Conservation (phyloP, 2,888 invertebrate species). For the Ephialtes manifestator region DNA sequence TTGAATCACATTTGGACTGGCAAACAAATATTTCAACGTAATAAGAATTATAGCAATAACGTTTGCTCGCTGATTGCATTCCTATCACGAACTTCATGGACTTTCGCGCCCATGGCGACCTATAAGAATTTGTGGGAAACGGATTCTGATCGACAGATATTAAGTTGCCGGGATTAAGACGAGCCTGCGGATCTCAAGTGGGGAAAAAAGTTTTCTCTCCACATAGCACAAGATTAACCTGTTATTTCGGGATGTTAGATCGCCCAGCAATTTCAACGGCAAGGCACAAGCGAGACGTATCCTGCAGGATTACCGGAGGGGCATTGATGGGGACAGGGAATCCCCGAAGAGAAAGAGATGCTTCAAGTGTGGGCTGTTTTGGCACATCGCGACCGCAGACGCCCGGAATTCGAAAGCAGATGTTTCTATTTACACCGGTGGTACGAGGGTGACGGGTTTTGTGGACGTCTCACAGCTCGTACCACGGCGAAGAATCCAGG, state of each 20-base stretch:
- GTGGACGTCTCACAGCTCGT: slow-evolving; percentile 39
- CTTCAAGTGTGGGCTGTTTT: slow-evolving; percentile 24
- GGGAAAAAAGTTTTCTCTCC: slow-evolving; percentile 68
- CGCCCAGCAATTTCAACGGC: slow-evolving; percentile 13
- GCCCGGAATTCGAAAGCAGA: slow-evolving; percentile 80
- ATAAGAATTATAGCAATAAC: slow-evolving; percentile 12
- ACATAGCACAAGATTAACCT: slow-evolving; percentile 79
- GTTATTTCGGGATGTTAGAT: slow-evolving; percentile 73
- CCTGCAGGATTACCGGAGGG: slow-evolving; percentile 69
- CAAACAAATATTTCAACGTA: slow-evolving; percentile 37
- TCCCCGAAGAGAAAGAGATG: slow-evolving; percentile 68
- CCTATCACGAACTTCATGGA: slow-evolving; percentile 18
- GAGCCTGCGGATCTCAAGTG: slow-evolving; percentile 55
- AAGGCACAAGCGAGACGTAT: slow-evolving; percentile 33
- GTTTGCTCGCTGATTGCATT: slow-evolving; percentile 20
- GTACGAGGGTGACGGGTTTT: slow-evolving; percentile 62
- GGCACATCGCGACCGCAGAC: slow-evolving; percentile 70
- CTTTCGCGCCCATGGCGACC: background rate
- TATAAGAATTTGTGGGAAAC: slow-evolving; percentile 42
- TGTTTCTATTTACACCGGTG: slow-evolving; percentile 80
- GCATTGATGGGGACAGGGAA: slow-evolving; percentile 79
- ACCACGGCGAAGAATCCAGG: slow-evolving; percentile 52
- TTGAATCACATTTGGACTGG: background rate
- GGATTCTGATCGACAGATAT: slow-evolving; percentile 74
- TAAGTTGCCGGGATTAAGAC: slow-evolving; percentile 80